phyloP scores from a whole-genome alignment of 2,888 invertebrate species.

The Embidobia sp. region DNA sequence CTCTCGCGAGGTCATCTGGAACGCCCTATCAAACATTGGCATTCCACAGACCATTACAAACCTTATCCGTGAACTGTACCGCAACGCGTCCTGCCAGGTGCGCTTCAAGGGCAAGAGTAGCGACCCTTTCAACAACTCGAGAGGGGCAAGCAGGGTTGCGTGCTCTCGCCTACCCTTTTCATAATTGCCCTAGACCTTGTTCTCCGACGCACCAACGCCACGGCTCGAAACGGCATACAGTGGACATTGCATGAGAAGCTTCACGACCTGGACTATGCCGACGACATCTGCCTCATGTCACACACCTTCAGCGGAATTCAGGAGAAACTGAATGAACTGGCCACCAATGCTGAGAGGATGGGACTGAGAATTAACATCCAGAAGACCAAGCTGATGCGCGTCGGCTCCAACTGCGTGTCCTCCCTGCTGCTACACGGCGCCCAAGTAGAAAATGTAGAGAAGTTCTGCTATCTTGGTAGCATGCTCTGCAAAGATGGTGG shows the following conservation, averaged over 20 bases:
- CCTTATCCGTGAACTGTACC: slow-evolving; percentile 2
- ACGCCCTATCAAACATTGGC: background rate
- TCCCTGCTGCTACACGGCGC: background rate
- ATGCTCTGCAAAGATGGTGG: slow-evolving; percentile 2
- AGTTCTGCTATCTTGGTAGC: slow-evolving; percentile 7
- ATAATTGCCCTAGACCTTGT: slow-evolving; percentile 1
- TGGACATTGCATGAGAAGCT: slow-evolving; percentile 8
- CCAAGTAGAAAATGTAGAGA: background rate
- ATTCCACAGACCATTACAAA: background rate
- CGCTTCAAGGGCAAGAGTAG: background rate
- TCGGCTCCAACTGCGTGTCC: background rate
- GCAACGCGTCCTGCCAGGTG: background rate
- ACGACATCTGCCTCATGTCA: slow-evolving; percentile 6
- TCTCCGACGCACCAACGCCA: background rate
- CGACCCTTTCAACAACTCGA: background rate
- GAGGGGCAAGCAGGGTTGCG: background rate
- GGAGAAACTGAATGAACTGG: slow-evolving; percentile 10
- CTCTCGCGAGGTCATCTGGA: background rate
- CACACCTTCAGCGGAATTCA: slow-evolving; percentile 18
- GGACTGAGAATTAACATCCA: slow-evolving; percentile 7
- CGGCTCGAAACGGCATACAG: slow-evolving; percentile 2
- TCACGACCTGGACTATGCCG: slow-evolving; percentile 1
- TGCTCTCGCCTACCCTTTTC: background rate
- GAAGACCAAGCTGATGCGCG: background rate
- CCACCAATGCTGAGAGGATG: slow-evolving; percentile 2